Percentiles rank a stretch among this genome's conserved stretches.
Conservation (phyloP, 2,888 invertebrate genomes). For the Trichacis sp. region DNA sequence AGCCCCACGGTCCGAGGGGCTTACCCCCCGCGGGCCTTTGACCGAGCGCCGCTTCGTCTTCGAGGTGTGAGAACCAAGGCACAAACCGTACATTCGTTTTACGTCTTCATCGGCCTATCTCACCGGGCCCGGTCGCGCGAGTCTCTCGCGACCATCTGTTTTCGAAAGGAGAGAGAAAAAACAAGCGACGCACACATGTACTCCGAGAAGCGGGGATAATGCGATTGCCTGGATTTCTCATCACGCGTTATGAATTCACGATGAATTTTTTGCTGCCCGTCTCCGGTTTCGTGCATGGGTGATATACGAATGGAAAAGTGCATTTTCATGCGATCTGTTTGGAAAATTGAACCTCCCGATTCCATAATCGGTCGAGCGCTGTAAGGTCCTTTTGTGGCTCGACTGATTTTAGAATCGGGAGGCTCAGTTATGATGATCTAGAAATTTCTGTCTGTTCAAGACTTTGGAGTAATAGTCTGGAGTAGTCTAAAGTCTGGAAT, state of each 20-base stretch:
- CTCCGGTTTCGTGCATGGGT: not conserved
- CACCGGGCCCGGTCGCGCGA: constrained; percentile 20
- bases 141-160: constrained; percentile 36
- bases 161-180: constrained; percentile 18
- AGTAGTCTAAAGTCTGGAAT: too few relatives aligned
- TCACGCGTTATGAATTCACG: constrained; percentile 30
- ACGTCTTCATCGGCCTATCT: constrained; percentile 61
- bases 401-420: too few relatives aligned
- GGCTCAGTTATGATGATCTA: too few relatives aligned
- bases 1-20: constrained; percentile 66
- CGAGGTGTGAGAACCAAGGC: constrained; percentile 67
- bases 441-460: too few relatives aligned
- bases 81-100: constrained; percentile 58
- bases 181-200: too few relatives aligned
- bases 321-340: too few relatives aligned
- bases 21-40: constrained; percentile 69
- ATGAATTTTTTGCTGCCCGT: constrained; percentile 22
- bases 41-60: constrained; percentile 65
- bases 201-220: constrained; percentile 17
- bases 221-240: constrained; percentile 23
- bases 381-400: too few relatives aligned
- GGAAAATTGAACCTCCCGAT: too few relatives aligned
- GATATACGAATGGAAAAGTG: too few relatives aligned
- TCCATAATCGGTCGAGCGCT: too few relatives aligned
- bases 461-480: too few relatives aligned